These are phyloP conservation scores for Drosophila persimilis DNA, from an alignment of 1,140 invertebrate species.

Conservation along the genomic window DNA sequence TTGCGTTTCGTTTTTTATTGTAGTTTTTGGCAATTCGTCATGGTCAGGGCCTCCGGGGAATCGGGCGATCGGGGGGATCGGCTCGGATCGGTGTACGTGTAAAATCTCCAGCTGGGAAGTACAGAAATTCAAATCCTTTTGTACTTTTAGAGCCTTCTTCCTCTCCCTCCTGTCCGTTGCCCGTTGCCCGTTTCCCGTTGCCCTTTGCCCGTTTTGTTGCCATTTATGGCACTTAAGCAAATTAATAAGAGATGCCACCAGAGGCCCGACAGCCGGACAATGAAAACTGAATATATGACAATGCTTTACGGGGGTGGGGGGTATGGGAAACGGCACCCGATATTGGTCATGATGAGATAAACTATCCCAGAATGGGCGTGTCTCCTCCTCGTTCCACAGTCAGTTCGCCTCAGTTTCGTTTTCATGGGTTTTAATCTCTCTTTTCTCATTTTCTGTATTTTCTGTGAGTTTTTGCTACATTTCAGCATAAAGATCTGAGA, in stretches of 20 bases:
- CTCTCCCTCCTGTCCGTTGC: too few relatives aligned
- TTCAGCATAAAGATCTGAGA: constrained; percentile 11
- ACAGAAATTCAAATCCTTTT: constrained; percentile 64
- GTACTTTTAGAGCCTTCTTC: constrained; percentile 14
- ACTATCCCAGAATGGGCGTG: constrained; percentile 14
- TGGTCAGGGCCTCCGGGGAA: constrained; percentile 42
- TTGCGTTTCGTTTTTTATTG: constrained; percentile 17
- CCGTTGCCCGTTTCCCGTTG: background rate
- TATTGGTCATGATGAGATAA: constrained; percentile 9
- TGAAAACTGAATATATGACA: constrained; percentile 36
- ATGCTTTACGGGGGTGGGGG: background rate
- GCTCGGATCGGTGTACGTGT: constrained; percentile 40
- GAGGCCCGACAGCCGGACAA: constrained; percentile 27
- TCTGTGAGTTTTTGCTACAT: constrained; percentile 29
- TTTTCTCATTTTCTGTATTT: constrained; percentile 35
- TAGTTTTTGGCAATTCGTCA: constrained; percentile 65
- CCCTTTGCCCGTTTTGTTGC: constrained; percentile 22
- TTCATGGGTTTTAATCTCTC: constrained; percentile 65
- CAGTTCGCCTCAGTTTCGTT: constrained; percentile 28
- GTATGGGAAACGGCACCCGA: background rate
- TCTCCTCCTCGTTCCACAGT: background rate
- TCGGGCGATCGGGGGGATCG: background rate
- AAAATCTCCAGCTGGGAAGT: constrained; percentile 65
- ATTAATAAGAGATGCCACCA: constrained; percentile 72
- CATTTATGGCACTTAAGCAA: constrained; percentile 79